Conservation (phyloP, 2,113 vertebrate genomes). For the Albula goreensis region DNA sequence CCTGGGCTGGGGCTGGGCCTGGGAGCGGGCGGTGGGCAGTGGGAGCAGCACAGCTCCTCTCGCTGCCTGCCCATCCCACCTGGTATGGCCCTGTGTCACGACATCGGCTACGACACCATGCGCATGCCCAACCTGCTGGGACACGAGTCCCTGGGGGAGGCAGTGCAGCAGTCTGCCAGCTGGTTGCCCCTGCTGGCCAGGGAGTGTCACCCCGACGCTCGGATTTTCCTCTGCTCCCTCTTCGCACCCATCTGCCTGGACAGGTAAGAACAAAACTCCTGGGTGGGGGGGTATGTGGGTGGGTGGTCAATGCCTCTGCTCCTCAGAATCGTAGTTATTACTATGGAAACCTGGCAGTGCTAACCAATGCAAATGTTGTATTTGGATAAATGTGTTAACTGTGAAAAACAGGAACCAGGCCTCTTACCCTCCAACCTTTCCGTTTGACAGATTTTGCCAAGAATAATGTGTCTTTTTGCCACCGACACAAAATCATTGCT, state of each 20-base stretch:
- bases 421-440: too few relatives aligned
- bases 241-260: conserved; percentile 82
- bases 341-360: neutral
- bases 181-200: conserved; percentile 79
- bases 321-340: neutral
- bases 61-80: conserved; percentile 69
- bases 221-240: conserved; percentile 83
- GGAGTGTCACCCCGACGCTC: conserved; percentile 78
- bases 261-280: conserved; percentile 64
- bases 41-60: conserved; percentile 71
- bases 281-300: neutral
- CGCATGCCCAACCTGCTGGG: conserved; percentile 80
- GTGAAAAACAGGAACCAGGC: too few relatives aligned
- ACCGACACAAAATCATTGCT: too few relatives aligned
- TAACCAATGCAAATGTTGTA: neutral
- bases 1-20: conserved; percentile 20
- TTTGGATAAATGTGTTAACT: neutral
- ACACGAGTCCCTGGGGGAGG: conserved; percentile 75
- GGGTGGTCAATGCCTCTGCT: neutral
- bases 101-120: conserved; percentile 79
- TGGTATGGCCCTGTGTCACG: conserved; percentile 76
- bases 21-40: conserved; percentile 36
- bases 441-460: too few relatives aligned
- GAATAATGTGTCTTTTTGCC: neutral
- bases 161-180: conserved; percentile 78